These are phyloP conservation scores for Trissolcus japonicus DNA, from an alignment of 2,888 invertebrate genomes.

Conservation along the genomic window DNA sequence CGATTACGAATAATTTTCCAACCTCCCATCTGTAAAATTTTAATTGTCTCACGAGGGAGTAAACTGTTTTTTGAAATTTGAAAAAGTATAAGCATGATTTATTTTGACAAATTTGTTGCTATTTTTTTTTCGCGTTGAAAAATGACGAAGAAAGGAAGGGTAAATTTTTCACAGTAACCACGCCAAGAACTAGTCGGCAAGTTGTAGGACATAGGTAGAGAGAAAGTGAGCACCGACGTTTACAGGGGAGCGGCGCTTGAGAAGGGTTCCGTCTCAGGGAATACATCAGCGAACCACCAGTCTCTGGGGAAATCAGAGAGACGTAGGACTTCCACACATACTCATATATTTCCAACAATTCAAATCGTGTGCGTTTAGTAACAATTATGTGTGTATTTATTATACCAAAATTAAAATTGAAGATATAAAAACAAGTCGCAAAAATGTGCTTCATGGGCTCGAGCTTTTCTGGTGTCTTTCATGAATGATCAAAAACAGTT, in stretches of 20 bases:
- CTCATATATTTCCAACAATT: slow-evolving; percentile 25
- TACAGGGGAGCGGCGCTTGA: slow-evolving; percentile 46
- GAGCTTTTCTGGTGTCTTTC: background rate
- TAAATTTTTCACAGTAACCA: slow-evolving; percentile 7
- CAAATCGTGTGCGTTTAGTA: background rate
- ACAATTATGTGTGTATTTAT: slow-evolving; percentile 6
- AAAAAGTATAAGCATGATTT: too few species aligned
- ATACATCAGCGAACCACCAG: slow-evolving; percentile 55
- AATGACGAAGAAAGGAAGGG: slow-evolving; percentile 19
- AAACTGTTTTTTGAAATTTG: background rate
- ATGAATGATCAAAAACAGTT: background rate
- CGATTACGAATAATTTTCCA: too few species aligned
- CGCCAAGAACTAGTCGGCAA: slow-evolving; percentile 47
- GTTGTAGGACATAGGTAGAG: slow-evolving; percentile 30
- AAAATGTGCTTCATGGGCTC: too few species aligned
- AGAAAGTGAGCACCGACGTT: slow-evolving; percentile 49
- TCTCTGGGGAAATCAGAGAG: slow-evolving; percentile 59
- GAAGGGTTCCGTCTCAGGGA: slow-evolving; percentile 59
- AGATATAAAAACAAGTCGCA: background rate
- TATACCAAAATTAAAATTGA: slow-evolving; percentile 7
- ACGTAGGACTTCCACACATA: slow-evolving; percentile 48
- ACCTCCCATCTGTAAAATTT: too few species aligned
- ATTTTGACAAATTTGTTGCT: background rate
- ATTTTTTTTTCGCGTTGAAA: background rate
- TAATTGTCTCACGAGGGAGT: too few species aligned